Evolutionary conservation across 2,797 vertebrate genomes (phyloP).

Genomic region (Malacoraja senta): DNA sequence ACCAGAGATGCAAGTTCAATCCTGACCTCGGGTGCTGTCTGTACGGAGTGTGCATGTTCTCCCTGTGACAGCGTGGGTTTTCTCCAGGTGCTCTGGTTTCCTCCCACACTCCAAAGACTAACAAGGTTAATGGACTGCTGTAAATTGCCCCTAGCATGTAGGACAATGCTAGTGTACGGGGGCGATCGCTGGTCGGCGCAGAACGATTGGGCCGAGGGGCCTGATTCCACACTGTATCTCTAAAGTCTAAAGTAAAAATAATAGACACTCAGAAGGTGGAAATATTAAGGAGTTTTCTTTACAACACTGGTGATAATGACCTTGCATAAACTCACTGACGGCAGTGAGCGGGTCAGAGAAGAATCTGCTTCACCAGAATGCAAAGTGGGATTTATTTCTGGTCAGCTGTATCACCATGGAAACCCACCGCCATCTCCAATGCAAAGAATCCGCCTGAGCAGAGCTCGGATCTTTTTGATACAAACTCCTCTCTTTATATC

Average conservation of each 20-base stretch:
- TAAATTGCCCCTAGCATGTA: too few relatives aligned
- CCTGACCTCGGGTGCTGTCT: too few relatives aligned
- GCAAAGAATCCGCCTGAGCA: background rate
- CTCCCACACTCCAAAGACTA: too few relatives aligned
- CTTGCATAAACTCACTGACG: background rate
- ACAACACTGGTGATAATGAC: background rate
- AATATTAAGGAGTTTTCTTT: background rate
- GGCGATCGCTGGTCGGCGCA: too few relatives aligned
- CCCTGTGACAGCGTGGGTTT: too few relatives aligned
- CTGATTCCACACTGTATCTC: too few relatives aligned
- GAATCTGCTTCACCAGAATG: background rate
- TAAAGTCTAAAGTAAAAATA: background rate
- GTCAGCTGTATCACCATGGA: background rate
- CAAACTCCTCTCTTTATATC: background rate
- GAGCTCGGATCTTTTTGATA: background rate
- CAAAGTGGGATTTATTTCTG: background rate
- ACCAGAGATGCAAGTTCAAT: too few relatives aligned
- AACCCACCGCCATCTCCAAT: background rate
- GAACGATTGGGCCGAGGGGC: too few relatives aligned
- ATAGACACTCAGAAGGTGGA: background rate
- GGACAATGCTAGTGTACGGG: too few relatives aligned
- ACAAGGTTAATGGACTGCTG: too few relatives aligned
- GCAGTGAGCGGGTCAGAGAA: background rate
- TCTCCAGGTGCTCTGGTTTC: too few relatives aligned
- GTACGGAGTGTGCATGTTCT: too few relatives aligned